phyloP scores from a whole-genome alignment of 2,113 vertebrate species.

The Columba livia region DNA sequence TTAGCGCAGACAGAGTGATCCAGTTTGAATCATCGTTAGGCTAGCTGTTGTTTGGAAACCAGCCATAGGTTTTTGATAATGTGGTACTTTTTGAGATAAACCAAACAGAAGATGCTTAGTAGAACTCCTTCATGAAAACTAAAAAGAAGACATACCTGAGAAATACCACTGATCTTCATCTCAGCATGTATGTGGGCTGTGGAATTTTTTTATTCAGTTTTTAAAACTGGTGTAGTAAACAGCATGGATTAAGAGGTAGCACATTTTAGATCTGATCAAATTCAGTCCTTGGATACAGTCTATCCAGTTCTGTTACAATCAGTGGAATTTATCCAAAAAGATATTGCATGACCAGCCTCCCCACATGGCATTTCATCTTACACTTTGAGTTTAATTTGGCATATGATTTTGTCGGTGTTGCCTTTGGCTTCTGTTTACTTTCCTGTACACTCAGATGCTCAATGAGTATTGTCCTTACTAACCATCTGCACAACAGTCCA shows the following conservation, averaged over 20 bases:
- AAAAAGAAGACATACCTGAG: not conserved
- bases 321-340: not conserved
- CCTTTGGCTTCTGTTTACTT: not conserved
- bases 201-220: rapidly evolving
- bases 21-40: not conserved
- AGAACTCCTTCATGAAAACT: not conserved
- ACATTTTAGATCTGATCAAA: not conserved
- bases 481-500: not conserved
- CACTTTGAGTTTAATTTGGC: not conserved
- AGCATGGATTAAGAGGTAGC: not conserved
- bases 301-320: not conserved
- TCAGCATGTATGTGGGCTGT: not conserved
- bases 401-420: not conserved
- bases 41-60: not conserved
- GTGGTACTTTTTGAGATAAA: not conserved
- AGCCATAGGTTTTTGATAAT: not conserved
- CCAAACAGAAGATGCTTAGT: not conserved
- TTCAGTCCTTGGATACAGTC: not conserved
- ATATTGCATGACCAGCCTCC: not conserved
- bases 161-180: not conserved
- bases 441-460: not conserved
- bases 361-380: not conserved
- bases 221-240: not conserved
- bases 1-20: not conserved
- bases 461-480: rapidly evolving